Percentiles rank a stretch among this genome's conserved stretches.
Conservation (phyloP, 1,140 invertebrate species). For the Eurosta solidaginis region DNA sequence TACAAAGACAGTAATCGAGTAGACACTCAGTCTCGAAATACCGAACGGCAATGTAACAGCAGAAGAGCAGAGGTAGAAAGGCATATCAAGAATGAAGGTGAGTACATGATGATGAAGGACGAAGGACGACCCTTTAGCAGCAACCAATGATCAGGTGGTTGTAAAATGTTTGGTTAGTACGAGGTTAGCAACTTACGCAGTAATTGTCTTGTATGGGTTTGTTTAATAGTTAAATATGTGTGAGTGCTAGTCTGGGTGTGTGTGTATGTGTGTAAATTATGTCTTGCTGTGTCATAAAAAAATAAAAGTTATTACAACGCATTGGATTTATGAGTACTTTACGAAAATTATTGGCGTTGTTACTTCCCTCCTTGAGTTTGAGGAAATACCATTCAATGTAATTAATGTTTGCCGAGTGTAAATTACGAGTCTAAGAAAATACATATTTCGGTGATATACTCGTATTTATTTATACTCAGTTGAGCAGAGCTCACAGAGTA, state of each 20-base stretch:
- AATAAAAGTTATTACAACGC: conserved; percentile 20
- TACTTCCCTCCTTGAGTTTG: neutral
- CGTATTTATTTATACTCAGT: no score
- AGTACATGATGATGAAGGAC: no score
- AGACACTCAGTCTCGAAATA: conserved; percentile 19
- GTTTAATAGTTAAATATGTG: neutral
- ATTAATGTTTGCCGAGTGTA: neutral
- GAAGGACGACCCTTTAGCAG: no score
- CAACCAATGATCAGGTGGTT: neutral
- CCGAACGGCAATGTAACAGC: neutral
- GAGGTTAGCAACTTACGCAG: neutral
- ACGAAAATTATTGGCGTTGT: neutral
- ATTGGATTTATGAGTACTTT: conserved; percentile 12
- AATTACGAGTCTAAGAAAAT: no score
- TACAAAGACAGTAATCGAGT: neutral
- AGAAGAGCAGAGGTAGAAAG: no score
- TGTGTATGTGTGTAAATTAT: neutral
- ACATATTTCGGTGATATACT: neutral
- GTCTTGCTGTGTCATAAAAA: conserved; percentile 2
- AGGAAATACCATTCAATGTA: neutral
- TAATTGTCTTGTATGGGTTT: neutral
- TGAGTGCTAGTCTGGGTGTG: neutral
- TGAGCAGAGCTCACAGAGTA: no score
- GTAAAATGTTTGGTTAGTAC: neutral
- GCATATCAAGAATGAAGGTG: no score